Evolutionary conservation across 1,140 invertebrate species (phyloP), one percentile per base, ranked within the genome.

Genomic region (Trichoplusia ni): DNA sequence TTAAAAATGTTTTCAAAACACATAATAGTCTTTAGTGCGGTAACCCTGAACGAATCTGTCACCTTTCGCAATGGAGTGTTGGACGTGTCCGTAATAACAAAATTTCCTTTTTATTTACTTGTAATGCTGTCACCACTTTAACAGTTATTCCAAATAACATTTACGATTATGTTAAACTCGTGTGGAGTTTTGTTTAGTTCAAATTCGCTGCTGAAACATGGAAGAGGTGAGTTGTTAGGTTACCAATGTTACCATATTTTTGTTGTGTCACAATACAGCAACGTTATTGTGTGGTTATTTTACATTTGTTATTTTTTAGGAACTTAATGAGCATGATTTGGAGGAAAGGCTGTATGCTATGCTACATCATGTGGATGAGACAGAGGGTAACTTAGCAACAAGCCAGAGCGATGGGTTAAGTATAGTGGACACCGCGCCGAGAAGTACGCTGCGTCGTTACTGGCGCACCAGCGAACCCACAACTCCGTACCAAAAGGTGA

Each of bases 301-400:
- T 83, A 65, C 60, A 79, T 72, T 74, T 75, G 73, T 64, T 53
- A 53, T 33, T 8, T 33, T 86, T 84, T 69, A 90, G 87, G 84
- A 89, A 74, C 83, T 81, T 84, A 90, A 88, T 71, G 84, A 90
- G 66, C 80, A 89, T 81, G 89, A 91, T 51, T 69, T 86, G 76
- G 89, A 90, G 65, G 84, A 84, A 65, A 81, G 80, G 69, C 75
- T 90, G 58, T 90, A 90, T 84, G 81, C 89, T 71, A 86, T 86
- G 75, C 59, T 90, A 71, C 82, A 91, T 73, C 77, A 90, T 81
- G 83, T 82, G 9, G 84, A 91, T 71, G 77, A 86, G 46, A 83
- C 79, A 27, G 79, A 81, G 56, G 53, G 38, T 60, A 75, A 83
- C 51, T 56, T 73, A 53, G 68, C 49, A 31, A 63, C 42, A 46